Conservation (phyloP, 2,113 vertebrate species). For the Himantopus leucocephalus region DNA sequence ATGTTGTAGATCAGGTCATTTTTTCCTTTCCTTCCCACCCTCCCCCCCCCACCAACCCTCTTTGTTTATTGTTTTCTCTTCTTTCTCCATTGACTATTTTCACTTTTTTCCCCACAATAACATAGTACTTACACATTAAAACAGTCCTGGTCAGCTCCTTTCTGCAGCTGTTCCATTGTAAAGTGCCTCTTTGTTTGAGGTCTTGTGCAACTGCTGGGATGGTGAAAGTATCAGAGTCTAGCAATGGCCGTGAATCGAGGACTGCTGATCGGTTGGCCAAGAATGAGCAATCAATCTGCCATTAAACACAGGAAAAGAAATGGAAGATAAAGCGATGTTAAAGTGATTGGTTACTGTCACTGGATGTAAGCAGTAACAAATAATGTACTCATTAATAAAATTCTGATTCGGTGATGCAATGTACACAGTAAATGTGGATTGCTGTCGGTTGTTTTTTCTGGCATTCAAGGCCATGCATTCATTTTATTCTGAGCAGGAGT, state of each 20-base stretch:
- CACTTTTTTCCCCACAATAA: background rate
- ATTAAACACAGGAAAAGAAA: background rate
- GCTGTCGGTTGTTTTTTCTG: background rate
- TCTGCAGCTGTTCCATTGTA: constrained; percentile 42
- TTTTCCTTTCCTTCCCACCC: background rate
- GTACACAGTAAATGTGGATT: background rate
- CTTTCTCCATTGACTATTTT: constrained; percentile 9
- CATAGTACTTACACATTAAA: background rate
- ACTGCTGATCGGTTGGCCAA: background rate
- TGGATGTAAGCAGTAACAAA: constrained; percentile 11
- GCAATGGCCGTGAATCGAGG: background rate
- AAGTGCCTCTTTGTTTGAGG: constrained; percentile 37
- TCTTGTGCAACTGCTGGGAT: constrained; percentile 7
- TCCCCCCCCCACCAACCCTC: too few species aligned
- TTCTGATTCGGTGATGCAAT: background rate
- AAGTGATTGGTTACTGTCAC: background rate
- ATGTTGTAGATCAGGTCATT: background rate
- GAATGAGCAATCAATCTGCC: background rate
- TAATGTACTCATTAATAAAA: background rate
- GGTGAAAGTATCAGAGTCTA: background rate
- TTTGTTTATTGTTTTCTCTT: background rate
- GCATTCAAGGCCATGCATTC: background rate
- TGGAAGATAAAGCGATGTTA: background rate
- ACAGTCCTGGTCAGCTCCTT: constrained; percentile 22
- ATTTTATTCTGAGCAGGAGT: background rate